Evolutionary conservation across 2,888 invertebrate genomes (phyloP).

Genomic region (Eudemis profundana): DNA sequence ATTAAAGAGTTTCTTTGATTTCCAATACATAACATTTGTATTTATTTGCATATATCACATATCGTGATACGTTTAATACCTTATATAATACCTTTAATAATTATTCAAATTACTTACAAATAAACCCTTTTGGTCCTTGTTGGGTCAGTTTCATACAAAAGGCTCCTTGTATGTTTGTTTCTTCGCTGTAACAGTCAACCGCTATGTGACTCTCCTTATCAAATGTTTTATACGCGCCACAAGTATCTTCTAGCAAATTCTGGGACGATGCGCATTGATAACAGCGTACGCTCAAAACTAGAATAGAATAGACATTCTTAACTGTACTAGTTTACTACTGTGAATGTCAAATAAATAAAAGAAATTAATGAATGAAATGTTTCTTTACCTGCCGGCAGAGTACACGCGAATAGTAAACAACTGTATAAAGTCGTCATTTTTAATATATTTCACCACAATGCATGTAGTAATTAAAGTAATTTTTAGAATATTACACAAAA

Average conservation of each 20-base stretch:
- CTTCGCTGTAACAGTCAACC: conserved; percentile 97
- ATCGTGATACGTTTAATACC: not conserved
- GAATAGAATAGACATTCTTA: no score
- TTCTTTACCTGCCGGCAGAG: conserved; percentile 52
- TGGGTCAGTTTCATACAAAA: conserved; percentile 98
- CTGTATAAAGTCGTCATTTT: conserved; percentile 47
- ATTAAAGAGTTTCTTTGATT: no score
- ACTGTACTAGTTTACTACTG: not conserved
- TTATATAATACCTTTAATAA: no score
- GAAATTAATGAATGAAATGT: conserved; percentile 34
- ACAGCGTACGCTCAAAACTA: conserved; percentile 92
- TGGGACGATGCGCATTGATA: conserved; percentile 97
- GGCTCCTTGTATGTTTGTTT: conserved; percentile 96
- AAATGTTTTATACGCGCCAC: conserved; percentile 95
- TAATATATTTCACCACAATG: conserved; percentile 28
- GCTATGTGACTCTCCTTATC: conserved; percentile 94
- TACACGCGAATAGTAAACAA: conserved; percentile 48
- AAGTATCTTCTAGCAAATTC: conserved; percentile 90
- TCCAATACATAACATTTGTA: not conserved
- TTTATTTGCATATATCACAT: not conserved
- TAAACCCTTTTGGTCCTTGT: conserved; percentile 96
- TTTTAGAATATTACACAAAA: conserved; percentile 15
- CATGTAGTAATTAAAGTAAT: conserved; percentile 22
- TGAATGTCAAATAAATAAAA: not conserved
- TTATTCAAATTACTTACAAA: conserved; percentile 86